Percentiles rank a stretch among this genome's conserved stretches.
Evolutionary conservation across 2,888 invertebrate genomes (phyloP).

Genomic region (Eupithecia subumbrata): DNA sequence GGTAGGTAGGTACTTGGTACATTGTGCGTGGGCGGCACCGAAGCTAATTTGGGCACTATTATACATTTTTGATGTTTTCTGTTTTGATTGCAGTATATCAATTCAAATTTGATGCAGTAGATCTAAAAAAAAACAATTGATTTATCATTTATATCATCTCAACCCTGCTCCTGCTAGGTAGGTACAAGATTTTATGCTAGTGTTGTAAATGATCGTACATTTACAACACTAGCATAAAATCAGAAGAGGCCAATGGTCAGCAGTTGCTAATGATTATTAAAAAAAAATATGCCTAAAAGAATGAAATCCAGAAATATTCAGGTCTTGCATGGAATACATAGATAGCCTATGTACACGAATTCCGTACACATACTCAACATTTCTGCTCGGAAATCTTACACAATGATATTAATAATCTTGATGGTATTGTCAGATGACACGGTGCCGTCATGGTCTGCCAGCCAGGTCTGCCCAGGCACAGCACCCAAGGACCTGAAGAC

Average conservation of each 20-base stretch:
- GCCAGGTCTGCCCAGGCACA: constrained; percentile 45
- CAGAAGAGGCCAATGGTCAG: background rate
- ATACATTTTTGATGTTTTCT: too few species aligned
- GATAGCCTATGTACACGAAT: background rate
- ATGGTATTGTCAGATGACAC: constrained; percentile 47
- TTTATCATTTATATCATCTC: too few species aligned
- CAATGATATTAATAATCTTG: constrained; percentile 41
- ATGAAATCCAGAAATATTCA: background rate
- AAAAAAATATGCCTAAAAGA: background rate
- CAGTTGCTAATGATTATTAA: background rate
- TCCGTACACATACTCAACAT: background rate
- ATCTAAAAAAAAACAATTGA: too few species aligned
- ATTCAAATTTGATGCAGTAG: too few species aligned
- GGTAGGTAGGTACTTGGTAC: too few species aligned
- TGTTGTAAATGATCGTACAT: too few species aligned
- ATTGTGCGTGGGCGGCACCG: too few species aligned
- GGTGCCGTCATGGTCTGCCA: constrained; percentile 42
- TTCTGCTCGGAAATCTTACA: background rate
- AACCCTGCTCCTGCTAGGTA: too few species aligned
- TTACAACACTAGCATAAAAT: background rate
- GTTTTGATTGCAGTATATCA: too few species aligned
- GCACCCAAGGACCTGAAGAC: constrained; percentile 50
- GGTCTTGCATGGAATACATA: background rate
- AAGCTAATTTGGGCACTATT: too few species aligned
- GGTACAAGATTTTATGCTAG: too few species aligned